Percentiles rank a stretch among this genome's conserved stretches.
These are phyloP conservation scores for Cephus pygmeus DNA, from an alignment of 2,888 invertebrate genomes.

Conservation along the genomic window DNA sequence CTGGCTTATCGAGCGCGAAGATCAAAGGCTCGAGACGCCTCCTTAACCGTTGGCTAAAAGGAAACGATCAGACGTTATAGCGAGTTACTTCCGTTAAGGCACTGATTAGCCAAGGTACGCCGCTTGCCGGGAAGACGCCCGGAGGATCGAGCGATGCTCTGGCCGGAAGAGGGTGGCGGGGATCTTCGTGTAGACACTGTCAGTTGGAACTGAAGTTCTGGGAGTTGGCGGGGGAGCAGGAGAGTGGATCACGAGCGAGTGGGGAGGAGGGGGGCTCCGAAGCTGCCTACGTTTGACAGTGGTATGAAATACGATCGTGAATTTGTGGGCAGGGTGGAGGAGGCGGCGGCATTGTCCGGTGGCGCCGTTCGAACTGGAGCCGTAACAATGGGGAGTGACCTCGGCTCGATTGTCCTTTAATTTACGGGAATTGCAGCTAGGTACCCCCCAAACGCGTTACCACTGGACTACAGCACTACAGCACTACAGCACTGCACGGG, in stretches of 20 bases:
- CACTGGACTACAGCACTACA: constrained; percentile 21
- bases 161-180: neutral
- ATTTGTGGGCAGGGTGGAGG: constrained; percentile 17
- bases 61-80: neutral
- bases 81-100: neutral
- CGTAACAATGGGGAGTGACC: constrained; percentile 55
- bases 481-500: constrained; percentile 1
- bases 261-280: constrained; percentile 8
- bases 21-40: constrained; percentile 37
- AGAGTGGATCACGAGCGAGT: neutral
- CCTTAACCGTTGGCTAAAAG: neutral
- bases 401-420: constrained; percentile 60
- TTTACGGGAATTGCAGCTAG: constrained; percentile 55
- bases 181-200: neutral
- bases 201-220: neutral
- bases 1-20: constrained; percentile 24
- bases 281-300: constrained; percentile 46
- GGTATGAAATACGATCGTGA: constrained; percentile 55
- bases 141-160: neutral
- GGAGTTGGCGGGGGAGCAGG: neutral
- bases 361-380: constrained; percentile 45
- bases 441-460: constrained; percentile 20
- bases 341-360: constrained; percentile 43
- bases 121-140: too few relatives aligned
- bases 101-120: too few relatives aligned